A percentile compares a stretch with the other conserved stretches of the same genome.
Evolutionary conservation across 2,113 vertebrate species (phyloP).

Genomic region (Actenoides hombroni): DNA sequence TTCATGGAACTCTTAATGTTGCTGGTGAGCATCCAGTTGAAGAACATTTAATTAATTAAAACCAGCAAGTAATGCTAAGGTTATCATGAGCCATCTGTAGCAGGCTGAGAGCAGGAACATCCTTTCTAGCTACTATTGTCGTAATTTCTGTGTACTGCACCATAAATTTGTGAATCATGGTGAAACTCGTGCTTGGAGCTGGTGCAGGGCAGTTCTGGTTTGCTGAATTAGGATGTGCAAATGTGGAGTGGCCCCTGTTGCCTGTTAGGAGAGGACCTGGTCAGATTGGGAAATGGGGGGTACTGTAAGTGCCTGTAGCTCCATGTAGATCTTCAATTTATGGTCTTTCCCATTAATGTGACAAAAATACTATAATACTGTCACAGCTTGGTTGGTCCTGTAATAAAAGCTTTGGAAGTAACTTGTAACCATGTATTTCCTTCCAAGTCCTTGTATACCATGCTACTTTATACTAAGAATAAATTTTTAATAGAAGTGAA

Average conservation of each 20-base stretch:
- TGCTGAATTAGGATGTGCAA: not conserved
- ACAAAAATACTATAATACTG: not conserved
- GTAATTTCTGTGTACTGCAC: not conserved
- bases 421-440: not conserved
- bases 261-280: not conserved
- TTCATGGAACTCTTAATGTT: not conserved
- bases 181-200: not conserved
- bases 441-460: not conserved
- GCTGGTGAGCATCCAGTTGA: not conserved
- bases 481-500: not conserved
- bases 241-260: not conserved
- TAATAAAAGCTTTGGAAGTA: not conserved
- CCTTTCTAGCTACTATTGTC: not conserved
- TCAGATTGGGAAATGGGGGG: rapidly evolving
- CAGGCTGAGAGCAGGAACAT: not conserved
- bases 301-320: not conserved
- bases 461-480: not conserved
- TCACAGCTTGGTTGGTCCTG: not conserved
- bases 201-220: not conserved
- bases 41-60: not conserved
- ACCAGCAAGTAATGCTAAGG: not conserved
- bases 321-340: rapidly evolving
- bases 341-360: not conserved
- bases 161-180: not conserved
- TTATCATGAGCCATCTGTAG: not conserved